phyloP scores from a whole-genome alignment of 2,888 invertebrate genomes.

The Galerucella calmariensis region DNA sequence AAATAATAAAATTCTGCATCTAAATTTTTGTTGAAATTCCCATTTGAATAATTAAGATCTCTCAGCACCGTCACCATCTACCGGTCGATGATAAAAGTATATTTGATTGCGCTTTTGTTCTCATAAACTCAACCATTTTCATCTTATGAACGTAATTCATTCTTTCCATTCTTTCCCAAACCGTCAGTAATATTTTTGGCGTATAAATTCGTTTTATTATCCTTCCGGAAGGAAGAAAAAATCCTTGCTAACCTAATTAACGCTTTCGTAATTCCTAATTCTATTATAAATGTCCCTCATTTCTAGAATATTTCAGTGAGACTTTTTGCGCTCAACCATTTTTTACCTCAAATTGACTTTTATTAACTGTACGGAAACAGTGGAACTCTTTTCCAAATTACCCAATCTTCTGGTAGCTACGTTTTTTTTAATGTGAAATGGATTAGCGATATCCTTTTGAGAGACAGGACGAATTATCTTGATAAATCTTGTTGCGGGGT shows the following conservation, averaged over 20 bases:
- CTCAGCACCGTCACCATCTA: no score
- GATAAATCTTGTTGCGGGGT: no score
- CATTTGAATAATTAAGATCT: no score
- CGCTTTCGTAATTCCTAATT: conserved; percentile 11
- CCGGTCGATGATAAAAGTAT: no score
- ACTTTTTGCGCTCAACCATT: conserved; percentile 15
- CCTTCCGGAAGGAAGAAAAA: neutral
- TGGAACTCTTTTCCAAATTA: conserved; percentile 8
- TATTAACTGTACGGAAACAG: conserved; percentile 11
- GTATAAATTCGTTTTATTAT: conserved; percentile 3
- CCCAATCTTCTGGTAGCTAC: conserved; percentile 10
- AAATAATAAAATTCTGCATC: no score
- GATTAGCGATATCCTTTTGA: conserved; percentile 14
- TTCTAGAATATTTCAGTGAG: conserved; percentile 18
- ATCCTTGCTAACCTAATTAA: conserved; percentile 10
- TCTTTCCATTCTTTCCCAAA: neutral
- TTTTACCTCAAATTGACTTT: conserved; percentile 26
- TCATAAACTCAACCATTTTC: neutral
- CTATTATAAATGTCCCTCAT: conserved; percentile 13
- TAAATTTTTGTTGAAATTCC: no score
- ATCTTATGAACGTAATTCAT: neutral
- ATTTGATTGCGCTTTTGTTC: no score
- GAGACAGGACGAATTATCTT: neutral
- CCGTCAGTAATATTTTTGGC: neutral
- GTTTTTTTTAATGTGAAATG: neutral